Base-by-base conservation (phyloP, 2,113 vertebrate genomes). In the Morone chrysops region DNA sequence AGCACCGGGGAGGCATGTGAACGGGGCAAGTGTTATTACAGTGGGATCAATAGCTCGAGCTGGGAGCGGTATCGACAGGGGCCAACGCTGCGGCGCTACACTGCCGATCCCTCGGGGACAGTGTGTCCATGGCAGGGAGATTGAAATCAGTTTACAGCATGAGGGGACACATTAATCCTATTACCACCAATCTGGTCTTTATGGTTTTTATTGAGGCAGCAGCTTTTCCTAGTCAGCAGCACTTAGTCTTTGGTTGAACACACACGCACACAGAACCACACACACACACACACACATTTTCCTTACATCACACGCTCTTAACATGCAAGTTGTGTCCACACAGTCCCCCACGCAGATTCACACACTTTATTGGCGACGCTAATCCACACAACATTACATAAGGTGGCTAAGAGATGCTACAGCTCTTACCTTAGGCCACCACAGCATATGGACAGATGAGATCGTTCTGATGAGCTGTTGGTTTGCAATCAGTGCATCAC, bases 71-170 rank as follows among this genome's bases (percentile, higher is more conserved):
- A 91, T 83, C 20, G 71, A 92, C 65, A 25, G 16, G 56, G 61
- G 61, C 75, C 31, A 77, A 66, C 7, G 22, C 31, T 16, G 38
- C 53, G 11, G 70, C 56, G 61, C 83, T 80, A 50, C 77, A 38
- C 57, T 3, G 54, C 80, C 6, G 14, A 45, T 87, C 87, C 74
- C 78, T 60, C 9, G 4, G 81, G 87, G 80, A 86, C 84, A 68
- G 70, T 18, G 67, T 75, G 79, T 88, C 84, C 85, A 78, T 11
- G 10, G 76, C 56, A 60, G 79, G 61, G 74, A 82, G 83, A 81
- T 36, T 89, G 83, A 90, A 90, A 90, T 91, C 84, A 88, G 87
- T 93, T 93, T 92, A 92, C 63, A 62, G 79, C 66, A 69, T 67
- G 70, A 62, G 66, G 87, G 81, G 85, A 88, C 78, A 76, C 88